Evolutionary conservation across 2,113 vertebrate genomes (phyloP).

Genomic region (Rostratula benghalensis): DNA sequence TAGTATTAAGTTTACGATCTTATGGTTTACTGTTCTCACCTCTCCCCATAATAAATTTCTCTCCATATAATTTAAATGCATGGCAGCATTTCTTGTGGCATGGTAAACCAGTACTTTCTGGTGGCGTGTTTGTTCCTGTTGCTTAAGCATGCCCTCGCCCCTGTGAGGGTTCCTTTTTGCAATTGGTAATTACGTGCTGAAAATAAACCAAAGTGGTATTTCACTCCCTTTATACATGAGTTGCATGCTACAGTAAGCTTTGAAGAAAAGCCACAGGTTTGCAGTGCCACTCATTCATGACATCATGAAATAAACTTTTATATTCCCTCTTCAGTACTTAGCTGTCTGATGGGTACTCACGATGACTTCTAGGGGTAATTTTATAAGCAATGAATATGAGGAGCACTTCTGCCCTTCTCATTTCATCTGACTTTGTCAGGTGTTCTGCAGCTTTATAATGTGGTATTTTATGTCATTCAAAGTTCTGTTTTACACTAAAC

Average conservation of each 20-base stretch:
- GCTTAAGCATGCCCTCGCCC: background rate
- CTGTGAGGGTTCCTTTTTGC: background rate
- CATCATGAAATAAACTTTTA: background rate
- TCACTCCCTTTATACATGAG: conserved; percentile 7
- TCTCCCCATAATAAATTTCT: conserved; percentile 21
- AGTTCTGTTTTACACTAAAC: background rate
- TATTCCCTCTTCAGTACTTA: background rate
- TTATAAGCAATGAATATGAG: background rate
- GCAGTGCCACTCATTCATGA: background rate
- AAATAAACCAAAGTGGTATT: conserved; percentile 43
- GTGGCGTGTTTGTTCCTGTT: conserved; percentile 50
- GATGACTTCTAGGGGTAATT: background rate
- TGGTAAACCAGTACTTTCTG: conserved; percentile 8
- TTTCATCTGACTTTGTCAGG: background rate
- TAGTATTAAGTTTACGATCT: background rate
- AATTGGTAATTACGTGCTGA: conserved; percentile 52
- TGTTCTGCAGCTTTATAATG: background rate
- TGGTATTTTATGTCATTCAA: background rate
- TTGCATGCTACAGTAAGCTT: conserved; percentile 17
- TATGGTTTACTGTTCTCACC: background rate
- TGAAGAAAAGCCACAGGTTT: conserved; percentile 29
- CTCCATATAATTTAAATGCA: background rate
- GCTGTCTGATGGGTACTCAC: background rate
- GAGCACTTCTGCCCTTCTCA: background rate
- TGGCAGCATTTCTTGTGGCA: background rate